These are phyloP conservation scores for Lepidochrysops patricia DNA, from an alignment of 2,888 invertebrate species.

Conservation along the genomic window DNA sequence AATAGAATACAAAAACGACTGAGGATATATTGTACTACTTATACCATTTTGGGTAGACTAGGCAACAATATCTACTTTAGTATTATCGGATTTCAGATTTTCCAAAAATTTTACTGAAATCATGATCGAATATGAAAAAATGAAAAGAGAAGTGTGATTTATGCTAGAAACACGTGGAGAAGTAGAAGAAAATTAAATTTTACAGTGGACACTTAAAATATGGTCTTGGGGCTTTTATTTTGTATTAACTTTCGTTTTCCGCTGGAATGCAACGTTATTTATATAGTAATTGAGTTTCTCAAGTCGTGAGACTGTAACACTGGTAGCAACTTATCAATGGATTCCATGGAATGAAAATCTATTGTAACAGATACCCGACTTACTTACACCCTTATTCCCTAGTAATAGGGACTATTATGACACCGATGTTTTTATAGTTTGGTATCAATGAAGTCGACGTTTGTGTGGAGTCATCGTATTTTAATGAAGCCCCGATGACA, in stretches of 20 bases:
- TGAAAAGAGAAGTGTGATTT: no score
- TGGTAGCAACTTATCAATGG: conserved; percentile 74
- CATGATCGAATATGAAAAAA: no score
- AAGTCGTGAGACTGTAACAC: conserved; percentile 69
- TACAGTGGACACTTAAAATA: neutral
- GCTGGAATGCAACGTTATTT: conserved; percentile 29
- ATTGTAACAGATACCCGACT: conserved; percentile 64
- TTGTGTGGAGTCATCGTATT: conserved; percentile 73
- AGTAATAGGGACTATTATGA: conserved; percentile 31
- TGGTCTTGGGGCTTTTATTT: conserved; percentile 16
- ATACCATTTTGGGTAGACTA: no score
- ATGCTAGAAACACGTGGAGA: no score
- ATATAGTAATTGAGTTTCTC: conserved; percentile 44
- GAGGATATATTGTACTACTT: no score
- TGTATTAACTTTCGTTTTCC: conserved; percentile 31
- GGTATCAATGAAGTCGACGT: conserved; percentile 72
- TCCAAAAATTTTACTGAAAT: no score
- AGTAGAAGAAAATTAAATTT: neutral
- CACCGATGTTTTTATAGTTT: conserved; percentile 57
- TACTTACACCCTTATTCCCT: conserved; percentile 42
- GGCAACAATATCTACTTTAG: no score
- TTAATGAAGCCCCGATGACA: conserved; percentile 74
- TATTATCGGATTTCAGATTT: no score
- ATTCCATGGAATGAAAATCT: conserved; percentile 69
- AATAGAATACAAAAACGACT: no score